Percentiles rank a stretch among this genome's conserved stretches.
Conservation (phyloP, 2,888 invertebrate species). For the Phyllotreta cruciferae region DNA sequence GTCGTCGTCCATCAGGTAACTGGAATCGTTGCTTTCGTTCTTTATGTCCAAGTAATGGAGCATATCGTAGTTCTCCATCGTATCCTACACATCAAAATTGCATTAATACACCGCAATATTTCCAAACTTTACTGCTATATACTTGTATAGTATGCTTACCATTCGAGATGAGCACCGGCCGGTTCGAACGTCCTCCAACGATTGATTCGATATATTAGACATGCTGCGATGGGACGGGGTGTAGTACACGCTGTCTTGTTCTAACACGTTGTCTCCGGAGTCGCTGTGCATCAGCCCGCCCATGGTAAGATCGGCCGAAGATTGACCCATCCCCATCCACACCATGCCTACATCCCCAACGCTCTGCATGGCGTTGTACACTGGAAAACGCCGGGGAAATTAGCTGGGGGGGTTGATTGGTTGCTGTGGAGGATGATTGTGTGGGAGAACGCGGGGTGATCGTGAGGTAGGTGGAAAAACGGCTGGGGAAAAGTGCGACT, state of each 20-base stretch:
- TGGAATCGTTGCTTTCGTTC: constrained; percentile 59
- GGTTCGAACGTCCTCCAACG: constrained; percentile 63
- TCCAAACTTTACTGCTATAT: no score
- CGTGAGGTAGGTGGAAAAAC: not conserved
- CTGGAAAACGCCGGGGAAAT: constrained; percentile 43
- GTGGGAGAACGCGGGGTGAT: not conserved
- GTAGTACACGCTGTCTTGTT: constrained; percentile 59
- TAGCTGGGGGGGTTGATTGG: no score
- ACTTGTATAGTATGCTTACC: no score
- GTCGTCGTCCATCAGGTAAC: constrained; percentile 62
- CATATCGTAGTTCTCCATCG: constrained; percentile 60
- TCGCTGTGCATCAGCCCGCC: constrained; percentile 55
- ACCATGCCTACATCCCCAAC: constrained; percentile 70
- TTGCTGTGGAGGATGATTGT: no score
- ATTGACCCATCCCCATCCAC: constrained; percentile 71
- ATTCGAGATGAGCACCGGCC: constrained; percentile 27
- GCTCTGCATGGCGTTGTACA: constrained; percentile 63
- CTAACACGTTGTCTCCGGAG: constrained; percentile 58
- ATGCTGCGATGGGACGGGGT: constrained; percentile 60
- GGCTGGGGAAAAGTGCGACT: not conserved
- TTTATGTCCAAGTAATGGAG: constrained; percentile 58
- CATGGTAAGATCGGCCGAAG: constrained; percentile 62
- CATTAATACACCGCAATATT: no score
- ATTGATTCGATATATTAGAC: constrained; percentile 60
- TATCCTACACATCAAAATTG: constrained; percentile 53